A percentile compares a stretch with the other conserved stretches of the same genome.
These are phyloP conservation scores for Epicampocera succincta DNA, from an alignment of 2,888 invertebrate genomes.

Conservation along the genomic window DNA sequence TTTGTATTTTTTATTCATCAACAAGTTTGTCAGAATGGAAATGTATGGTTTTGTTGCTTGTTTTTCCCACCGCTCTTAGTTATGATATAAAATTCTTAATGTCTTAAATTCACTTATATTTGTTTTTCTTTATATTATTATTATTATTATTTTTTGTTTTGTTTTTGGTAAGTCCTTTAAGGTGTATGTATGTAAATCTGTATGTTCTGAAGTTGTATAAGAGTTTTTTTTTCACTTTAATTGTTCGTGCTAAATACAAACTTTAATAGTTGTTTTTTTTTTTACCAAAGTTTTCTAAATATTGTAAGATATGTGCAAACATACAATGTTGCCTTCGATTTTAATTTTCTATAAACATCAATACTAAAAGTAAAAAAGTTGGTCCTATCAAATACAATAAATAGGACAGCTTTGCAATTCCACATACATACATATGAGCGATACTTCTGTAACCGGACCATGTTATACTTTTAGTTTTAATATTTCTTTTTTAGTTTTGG, in stretches of 20 bases:
- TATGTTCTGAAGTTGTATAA: slow-evolving; percentile 56
- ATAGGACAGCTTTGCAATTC: slow-evolving; percentile 1
- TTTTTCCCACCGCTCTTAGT: slow-evolving; percentile 39
- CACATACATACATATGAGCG: not conserved
- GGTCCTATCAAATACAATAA: not conserved
- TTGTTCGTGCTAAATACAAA: slow-evolving; percentile 60
- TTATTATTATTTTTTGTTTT: slow-evolving; percentile 19
- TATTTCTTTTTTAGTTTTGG: slow-evolving; percentile 1
- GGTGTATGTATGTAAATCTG: slow-evolving; percentile 38
- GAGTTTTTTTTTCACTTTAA: slow-evolving; percentile 41
- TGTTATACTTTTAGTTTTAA: slow-evolving; percentile 30
- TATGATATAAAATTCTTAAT: slow-evolving; percentile 69
- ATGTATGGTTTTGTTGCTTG: slow-evolving; percentile 49
- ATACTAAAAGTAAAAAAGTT: slow-evolving; percentile 7
- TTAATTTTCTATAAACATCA: slow-evolving; percentile 23
- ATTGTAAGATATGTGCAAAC: slow-evolving; percentile 66
- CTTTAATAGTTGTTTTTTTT: slow-evolving; percentile 39
- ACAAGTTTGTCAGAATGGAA: slow-evolving; percentile 66
- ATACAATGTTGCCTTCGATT: slow-evolving; percentile 50
- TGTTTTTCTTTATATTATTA: slow-evolving; percentile 34
- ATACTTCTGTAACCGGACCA: not conserved
- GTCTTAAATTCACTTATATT: slow-evolving; percentile 64
- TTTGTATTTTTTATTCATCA: slow-evolving; percentile 62
- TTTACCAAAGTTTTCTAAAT: slow-evolving; percentile 53
- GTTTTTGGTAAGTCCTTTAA: slow-evolving; percentile 54